Percentiles rank a stretch among this genome's conserved stretches.
These are phyloP conservation scores for Colletes gigas DNA, from an alignment of 1,140 invertebrate genomes.

Conservation along the genomic window DNA sequence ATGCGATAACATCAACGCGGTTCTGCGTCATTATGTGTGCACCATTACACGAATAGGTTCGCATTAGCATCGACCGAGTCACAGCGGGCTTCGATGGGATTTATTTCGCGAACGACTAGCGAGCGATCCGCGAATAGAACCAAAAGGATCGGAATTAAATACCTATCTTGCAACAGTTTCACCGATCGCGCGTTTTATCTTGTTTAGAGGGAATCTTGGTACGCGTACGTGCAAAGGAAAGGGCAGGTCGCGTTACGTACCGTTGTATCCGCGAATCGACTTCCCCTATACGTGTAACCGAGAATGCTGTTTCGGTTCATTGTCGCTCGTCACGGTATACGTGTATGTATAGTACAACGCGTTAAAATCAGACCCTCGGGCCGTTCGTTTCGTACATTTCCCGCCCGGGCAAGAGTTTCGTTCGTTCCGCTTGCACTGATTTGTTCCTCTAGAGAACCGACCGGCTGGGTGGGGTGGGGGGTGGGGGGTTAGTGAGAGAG, in stretches of 20 bases:
- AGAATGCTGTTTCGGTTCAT: conserved; percentile 49
- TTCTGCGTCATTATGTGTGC: conserved; percentile 30
- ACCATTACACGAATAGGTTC: conserved; percentile 26
- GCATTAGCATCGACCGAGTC: conserved; percentile 32
- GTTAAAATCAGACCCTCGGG: conserved; percentile 63
- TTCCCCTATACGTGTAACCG: not conserved
- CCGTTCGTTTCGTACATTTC: conserved; percentile 44
- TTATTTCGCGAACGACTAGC: conserved; percentile 15
- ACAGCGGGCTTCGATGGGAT: not conserved
- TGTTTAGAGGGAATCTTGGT: too few relatives aligned
- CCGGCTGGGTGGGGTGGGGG: too few relatives aligned
- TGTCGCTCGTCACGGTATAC: conserved; percentile 47
- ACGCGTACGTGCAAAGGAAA: not conserved
- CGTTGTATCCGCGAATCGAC: not conserved
- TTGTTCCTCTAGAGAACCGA: conserved; percentile 56
- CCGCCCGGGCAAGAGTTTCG: conserved; percentile 46
- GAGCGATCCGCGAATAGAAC: conserved; percentile 2
- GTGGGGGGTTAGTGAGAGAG: too few relatives aligned
- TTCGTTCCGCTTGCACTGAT: conserved; percentile 66
- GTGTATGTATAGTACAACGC: too few relatives aligned
- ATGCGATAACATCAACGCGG: conserved; percentile 39
- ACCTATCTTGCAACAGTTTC: not conserved
- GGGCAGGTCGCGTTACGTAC: too few relatives aligned
- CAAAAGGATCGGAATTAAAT: not conserved
- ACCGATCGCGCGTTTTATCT: too few relatives aligned